Percentiles rank a stretch among this genome's conserved stretches.
These are phyloP conservation scores for Threskiornis aethiopicus DNA, from an alignment of 2,797 vertebrate genomes.

Conservation along the genomic window DNA sequence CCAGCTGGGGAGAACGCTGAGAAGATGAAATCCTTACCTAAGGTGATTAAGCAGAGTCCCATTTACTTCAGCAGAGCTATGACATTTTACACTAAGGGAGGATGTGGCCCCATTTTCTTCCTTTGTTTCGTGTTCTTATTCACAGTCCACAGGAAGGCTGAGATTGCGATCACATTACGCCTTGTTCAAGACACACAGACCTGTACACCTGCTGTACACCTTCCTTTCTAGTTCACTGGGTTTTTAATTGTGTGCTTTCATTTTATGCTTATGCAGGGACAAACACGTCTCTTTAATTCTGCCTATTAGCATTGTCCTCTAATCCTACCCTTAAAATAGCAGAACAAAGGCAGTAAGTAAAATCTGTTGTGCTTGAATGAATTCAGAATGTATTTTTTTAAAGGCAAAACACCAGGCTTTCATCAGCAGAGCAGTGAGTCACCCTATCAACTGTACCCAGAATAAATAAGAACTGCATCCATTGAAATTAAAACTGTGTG, in stretches of 20 bases:
- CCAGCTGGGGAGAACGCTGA: not conserved
- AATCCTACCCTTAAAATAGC: constrained; percentile 28
- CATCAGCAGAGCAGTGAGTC: constrained; percentile 65
- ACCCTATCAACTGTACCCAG: constrained; percentile 56
- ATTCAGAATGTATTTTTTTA: constrained; percentile 41
- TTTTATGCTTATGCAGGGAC: constrained; percentile 23
- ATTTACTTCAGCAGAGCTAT: not conserved
- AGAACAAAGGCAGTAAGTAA: constrained; percentile 42
- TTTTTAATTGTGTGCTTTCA: constrained; percentile 28
- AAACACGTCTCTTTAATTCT: constrained; percentile 27
- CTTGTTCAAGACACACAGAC: not conserved
- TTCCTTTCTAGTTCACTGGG: not conserved
- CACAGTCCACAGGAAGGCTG: not conserved
- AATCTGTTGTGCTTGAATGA: constrained; percentile 37
- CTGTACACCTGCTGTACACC: not conserved
- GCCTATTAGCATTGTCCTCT: constrained; percentile 22
- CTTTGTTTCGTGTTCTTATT: not conserved
- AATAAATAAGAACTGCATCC: constrained; percentile 64
- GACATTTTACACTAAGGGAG: not conserved
- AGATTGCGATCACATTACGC: not conserved
- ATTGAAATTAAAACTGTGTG: constrained; percentile 57
- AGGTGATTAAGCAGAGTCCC: not conserved
- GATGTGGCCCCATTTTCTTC: not conserved
- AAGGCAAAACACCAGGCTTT: constrained; percentile 34
- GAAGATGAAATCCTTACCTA: constrained; percentile 7